Base-by-base conservation (phyloP, 2,888 invertebrate species). In the Leptinotarsa peninsularis region DNA sequence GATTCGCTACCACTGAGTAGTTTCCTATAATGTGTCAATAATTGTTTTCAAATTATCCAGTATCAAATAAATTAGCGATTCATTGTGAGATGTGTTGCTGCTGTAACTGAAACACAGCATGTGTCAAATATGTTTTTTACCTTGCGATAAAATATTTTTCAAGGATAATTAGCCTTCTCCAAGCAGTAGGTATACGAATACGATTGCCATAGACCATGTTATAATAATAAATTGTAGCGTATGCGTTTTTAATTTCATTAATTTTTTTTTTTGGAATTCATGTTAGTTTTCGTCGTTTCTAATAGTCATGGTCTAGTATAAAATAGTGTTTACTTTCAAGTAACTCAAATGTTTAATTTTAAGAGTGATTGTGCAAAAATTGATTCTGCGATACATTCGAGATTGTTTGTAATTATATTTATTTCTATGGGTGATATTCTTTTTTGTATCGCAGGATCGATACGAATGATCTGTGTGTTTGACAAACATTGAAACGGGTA, bases 381-480 rank as follows among this genome's bases (percentile, higher is more conserved):
- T 69, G 73, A 78, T 75, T 60, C 63, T 74, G 72, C 71, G 76
- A 78, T 79, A 71, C 77, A 78, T 73, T 63, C 67, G 75, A 78
- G 78, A 78, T 69, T 78, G 76, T 78, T 77, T 80, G 78, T 81
- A 81, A 78, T 81, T 81, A 79, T 80, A 78, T 80, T 81, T 81
- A 78, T 77, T 79, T 81, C 71, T 74, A 77, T 81, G 81, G 79
- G 81, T 81, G 81, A 81, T 81, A 81, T 79, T 70, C 79, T 79
- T 79, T 73, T 72, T 66, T 78, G 80, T 73, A 78, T 79, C 76
- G 78, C 75, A 72, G 56, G 72, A 76, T 77, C 71, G 75, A 79
- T 75, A 23, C 52, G 80, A 66, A 72, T 75, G 79, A 74, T 69
- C 76, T 69, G 71, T 43, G 73, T 52, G 66, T 76, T 74, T 68